Evolutionary conservation across 2,888 invertebrate genomes (phyloP), one percentile per base, ranked within the genome.

Genomic region (Temnothorax unifasciatus): DNA sequence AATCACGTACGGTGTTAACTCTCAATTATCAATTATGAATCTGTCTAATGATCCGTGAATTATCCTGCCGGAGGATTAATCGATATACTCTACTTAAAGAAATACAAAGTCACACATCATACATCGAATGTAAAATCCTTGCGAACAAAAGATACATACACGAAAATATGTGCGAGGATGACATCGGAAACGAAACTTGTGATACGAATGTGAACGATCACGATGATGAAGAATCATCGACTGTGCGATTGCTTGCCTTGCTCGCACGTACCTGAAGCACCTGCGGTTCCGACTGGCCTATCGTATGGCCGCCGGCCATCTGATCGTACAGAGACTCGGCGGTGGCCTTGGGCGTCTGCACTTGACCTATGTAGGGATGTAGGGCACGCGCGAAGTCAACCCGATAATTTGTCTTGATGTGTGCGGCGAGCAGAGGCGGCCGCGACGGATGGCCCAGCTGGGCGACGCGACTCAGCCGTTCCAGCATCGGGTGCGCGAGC

Each of bases 401-500:
- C 86, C 96, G 95, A 93, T 96, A 97, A 91, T 96, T 96, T 0
- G 96, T 96, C 79, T 94, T 94, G 11, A 93, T 87, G 52, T 93
- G 92, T 0, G 92, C 92, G 4, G 90, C 90, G 38, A 94, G 86
- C 3, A 94, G 82, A 0, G 94, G 93, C 0, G 94, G 94, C 41
- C 96, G 95, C 61, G 96, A 95, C 0, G 96, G 96, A 92, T 96
- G 96, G 68, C 96, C 96, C 54, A 97, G 95, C 91, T 97, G 96
- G 0, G 97, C 96, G 15, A 97, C 97, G 25, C 96, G 96, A 66
- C 96, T 95, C 77, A 97, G 94, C 69, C 97, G 95, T 87, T 97
- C 97, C 91, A 97, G 96, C 94, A 97, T 95, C 4, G 96, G 96
- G 92, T 96, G 97, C 29, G 96, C 97, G 83, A 97, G 94, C 92